Conservation (phyloP, 2,113 vertebrate species). For the Plotosus lineatus region DNA sequence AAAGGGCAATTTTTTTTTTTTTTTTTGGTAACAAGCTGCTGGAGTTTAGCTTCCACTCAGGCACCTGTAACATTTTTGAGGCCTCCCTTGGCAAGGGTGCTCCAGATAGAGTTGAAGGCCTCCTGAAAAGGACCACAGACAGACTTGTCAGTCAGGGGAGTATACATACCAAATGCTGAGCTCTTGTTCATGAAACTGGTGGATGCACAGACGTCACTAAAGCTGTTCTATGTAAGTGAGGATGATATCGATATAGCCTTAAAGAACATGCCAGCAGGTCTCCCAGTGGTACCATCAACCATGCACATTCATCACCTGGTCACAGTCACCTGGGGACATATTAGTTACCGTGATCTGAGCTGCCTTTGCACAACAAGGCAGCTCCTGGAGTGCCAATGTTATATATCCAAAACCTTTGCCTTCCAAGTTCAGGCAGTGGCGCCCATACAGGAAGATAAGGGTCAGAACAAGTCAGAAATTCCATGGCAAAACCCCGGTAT, state of each 20-base stretch:
- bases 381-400: not conserved
- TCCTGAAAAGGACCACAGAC: no score
- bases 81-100: no score
- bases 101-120: no score
- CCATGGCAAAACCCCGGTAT: conserved; percentile 12
- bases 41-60: no score
- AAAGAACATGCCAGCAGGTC: conserved; percentile 4
- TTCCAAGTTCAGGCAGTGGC: not conserved
- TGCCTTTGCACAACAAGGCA: not conserved
- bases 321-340: not conserved
- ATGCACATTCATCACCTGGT: conserved; percentile 14
- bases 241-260: not conserved
- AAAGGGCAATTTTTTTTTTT: no score
- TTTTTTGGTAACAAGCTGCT: no score
- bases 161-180: not conserved
- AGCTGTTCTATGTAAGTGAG: not conserved
- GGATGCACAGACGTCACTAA: no score
- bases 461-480: not conserved
- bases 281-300: conserved; percentile 10
- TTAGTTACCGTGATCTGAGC: no score
- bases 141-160: no score
- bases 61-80: no score
- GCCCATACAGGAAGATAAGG: no score
- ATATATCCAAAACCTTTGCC: not conserved
- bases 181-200: no score